These are phyloP conservation scores for Gryllus longicercus DNA, from an alignment of 2,888 invertebrate species.

Conservation along the genomic window DNA sequence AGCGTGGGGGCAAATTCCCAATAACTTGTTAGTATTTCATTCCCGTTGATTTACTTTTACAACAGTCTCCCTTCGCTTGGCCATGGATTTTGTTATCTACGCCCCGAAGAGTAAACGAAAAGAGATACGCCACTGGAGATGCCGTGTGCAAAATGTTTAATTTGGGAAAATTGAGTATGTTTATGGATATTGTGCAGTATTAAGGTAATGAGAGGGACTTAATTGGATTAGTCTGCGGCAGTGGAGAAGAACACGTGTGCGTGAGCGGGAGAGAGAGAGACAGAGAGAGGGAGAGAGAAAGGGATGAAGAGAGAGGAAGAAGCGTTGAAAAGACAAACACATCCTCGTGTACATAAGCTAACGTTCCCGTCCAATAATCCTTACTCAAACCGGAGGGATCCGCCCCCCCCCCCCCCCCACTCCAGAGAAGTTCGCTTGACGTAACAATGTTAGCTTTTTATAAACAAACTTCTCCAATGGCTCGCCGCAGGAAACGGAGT, in stretches of 20 bases:
- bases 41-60: background rate
- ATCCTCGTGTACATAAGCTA: slow-evolving; percentile 17
- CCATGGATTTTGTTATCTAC: background rate
- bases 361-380: background rate
- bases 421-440: background rate
- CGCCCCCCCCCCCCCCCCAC: background rate
- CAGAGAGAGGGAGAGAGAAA: no score
- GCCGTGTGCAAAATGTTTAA: background rate
- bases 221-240: background rate
- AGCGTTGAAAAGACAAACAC: background rate
- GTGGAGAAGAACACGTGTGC: background rate
- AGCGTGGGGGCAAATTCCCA: background rate
- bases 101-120: background rate
- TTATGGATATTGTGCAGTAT: slow-evolving; percentile 6
- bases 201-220: slow-evolving; percentile 17
- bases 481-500: no score
- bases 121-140: background rate
- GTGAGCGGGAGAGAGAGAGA: background rate
- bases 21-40: background rate
- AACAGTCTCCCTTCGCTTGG: background rate
- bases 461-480: background rate
- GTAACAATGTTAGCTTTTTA: slow-evolving; percentile 1
- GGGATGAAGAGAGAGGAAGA: background rate
- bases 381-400: background rate
- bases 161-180: background rate